These are phyloP conservation scores for Conus betulinus DNA, from an alignment of 1,140 invertebrate species.

Conservation along the genomic window DNA sequence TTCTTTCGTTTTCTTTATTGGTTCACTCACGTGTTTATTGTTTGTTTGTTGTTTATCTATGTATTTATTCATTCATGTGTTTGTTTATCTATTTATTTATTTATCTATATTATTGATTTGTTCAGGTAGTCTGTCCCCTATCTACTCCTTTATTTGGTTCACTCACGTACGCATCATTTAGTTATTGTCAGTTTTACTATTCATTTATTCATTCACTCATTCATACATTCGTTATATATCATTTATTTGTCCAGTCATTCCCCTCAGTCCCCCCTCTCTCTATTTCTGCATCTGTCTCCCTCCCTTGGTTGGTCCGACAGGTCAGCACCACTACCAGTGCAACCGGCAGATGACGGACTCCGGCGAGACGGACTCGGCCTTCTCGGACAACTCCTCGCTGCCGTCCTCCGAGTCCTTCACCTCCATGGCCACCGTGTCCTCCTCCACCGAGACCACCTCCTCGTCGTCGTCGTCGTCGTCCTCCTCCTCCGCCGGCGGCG, in stretches of 20 bases:
- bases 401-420: conserved; percentile 92
- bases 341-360: conserved; percentile 18
- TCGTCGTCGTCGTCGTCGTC: conserved; percentile 43
- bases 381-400: conserved; percentile 95
- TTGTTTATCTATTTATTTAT: no score
- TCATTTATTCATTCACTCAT: no score
- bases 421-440: conserved; percentile 78
- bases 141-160: no score
- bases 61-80: no score
- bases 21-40: not conserved
- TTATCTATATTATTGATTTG: no score
- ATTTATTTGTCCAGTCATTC: no score
- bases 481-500: not conserved
- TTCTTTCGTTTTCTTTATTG: not conserved
- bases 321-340: not conserved
- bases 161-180: no score
- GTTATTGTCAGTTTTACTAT: no score
- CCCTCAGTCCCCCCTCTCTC: not conserved
- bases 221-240: no score
- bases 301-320: not conserved
- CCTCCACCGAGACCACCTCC: conserved; percentile 62
- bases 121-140: no score
- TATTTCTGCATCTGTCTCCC: not conserved
- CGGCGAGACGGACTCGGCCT: conserved; percentile 91
- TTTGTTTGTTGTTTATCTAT: no score